Evolutionary conservation across 2,797 vertebrate genomes (phyloP).

Genomic region (Aselliscus stoliczkanus): DNA sequence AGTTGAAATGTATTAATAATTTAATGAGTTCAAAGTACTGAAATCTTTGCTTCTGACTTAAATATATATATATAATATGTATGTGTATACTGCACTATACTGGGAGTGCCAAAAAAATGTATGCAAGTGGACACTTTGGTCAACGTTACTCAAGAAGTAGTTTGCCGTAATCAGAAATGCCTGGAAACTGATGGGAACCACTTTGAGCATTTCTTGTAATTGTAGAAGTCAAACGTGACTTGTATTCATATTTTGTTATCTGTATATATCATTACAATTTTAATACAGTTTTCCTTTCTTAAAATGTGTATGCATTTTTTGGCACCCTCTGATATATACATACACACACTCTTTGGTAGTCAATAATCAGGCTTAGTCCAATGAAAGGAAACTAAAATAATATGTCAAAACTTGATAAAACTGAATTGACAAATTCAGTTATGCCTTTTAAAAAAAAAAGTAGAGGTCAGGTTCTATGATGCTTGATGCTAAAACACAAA

Average conservation of each 20-base stretch:
- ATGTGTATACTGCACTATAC: background rate
- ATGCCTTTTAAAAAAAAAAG: background rate
- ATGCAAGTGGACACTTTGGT: too few relatives aligned
- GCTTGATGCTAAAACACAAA: background rate
- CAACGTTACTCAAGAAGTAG: too few relatives aligned
- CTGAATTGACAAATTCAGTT: background rate
- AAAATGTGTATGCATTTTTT: too few relatives aligned
- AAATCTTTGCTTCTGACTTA: slow-evolving; percentile 57
- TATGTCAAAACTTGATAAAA: background rate
- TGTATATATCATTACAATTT: too few relatives aligned
- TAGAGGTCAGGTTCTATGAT: background rate
- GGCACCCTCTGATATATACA: too few relatives aligned
- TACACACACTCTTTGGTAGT: background rate
- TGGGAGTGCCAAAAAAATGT: too few relatives aligned
- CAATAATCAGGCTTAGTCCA: background rate
- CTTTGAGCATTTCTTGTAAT: too few relatives aligned
- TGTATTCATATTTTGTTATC: too few relatives aligned
- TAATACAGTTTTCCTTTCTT: too few relatives aligned
- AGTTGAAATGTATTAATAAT: slow-evolving; percentile 69
- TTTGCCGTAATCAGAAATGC: too few relatives aligned
- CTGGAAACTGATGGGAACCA: too few relatives aligned
- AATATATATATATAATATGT: background rate
- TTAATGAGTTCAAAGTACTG: slow-evolving; percentile 66
- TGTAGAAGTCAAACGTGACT: too few relatives aligned
- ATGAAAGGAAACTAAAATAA: slow-evolving; percentile 19